Percentiles rank a stretch among this genome's conserved stretches.
These are phyloP conservation scores for Hipposideros armiger DNA, from an alignment of 2,113 vertebrate species.

Conservation along the genomic window DNA sequence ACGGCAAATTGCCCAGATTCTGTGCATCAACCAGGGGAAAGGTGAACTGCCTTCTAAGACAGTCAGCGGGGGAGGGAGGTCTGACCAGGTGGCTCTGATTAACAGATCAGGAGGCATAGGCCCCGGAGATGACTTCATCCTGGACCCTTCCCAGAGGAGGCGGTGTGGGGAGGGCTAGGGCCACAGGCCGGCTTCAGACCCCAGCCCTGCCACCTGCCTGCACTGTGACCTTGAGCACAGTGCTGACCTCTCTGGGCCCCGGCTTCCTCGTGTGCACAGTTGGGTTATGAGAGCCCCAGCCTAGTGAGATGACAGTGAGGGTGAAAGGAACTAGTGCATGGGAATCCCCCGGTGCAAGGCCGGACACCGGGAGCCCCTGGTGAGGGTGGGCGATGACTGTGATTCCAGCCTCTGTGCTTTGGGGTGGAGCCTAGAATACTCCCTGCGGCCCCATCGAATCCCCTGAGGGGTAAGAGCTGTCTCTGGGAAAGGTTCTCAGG, in stretches of 20 bases:
- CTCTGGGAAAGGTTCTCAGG: background rate
- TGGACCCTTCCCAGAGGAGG: background rate
- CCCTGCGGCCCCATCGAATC: rapidly evolving
- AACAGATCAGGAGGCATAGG: background rate
- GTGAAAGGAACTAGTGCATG: rapidly evolving
- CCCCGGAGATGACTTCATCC: constrained; percentile 17
- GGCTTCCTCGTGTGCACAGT: rapidly evolving
- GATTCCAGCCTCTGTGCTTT: background rate
- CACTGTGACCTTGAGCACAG: background rate
- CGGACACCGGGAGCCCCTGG: background rate
- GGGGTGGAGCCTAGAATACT: background rate
- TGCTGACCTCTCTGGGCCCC: background rate
- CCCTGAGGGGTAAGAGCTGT: too few species aligned
- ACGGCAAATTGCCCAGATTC: background rate
- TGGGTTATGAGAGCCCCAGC: too few species aligned
- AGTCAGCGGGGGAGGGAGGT: background rate
- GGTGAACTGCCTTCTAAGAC: background rate
- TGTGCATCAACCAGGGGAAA: background rate
- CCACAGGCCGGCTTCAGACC: background rate
- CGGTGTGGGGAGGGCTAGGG: background rate
- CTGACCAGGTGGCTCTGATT: background rate
- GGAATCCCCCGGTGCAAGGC: too few species aligned
- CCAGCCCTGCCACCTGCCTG: background rate
- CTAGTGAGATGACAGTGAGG: background rate
- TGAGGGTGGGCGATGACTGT: rapidly evolving